phyloP scores from a whole-genome alignment of 2,113 vertebrate genomes.

The human (Homo sapiens) region DNA sequence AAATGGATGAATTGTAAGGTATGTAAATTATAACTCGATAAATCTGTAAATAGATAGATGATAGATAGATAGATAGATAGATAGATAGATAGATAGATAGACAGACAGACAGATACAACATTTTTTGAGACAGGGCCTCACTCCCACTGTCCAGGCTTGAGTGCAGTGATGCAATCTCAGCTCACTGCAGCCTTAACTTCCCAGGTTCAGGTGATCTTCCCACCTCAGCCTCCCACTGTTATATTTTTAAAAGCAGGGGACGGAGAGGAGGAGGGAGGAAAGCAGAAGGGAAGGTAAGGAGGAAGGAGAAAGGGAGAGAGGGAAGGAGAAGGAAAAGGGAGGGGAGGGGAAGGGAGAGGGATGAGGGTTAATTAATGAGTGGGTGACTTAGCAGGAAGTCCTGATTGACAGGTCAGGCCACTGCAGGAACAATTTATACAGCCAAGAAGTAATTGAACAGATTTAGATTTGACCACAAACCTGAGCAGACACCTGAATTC shows the following conservation, averaged over 20 bases:
- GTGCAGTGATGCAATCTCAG: too few relatives aligned
- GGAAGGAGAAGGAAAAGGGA: too few relatives aligned
- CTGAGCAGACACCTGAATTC: not conserved
- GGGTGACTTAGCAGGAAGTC: not conserved
- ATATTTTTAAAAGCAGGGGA: too few relatives aligned
- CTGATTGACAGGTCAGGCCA: not conserved
- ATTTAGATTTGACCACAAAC: not conserved
- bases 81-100: too few relatives aligned
- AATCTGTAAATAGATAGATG: not conserved
- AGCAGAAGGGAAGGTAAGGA: not conserved
- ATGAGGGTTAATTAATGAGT: not conserved
- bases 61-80: too few relatives aligned
- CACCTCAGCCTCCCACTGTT: too few relatives aligned
- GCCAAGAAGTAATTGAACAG: constrained; percentile 1
- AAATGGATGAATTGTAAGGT: not conserved
- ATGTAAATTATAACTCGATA: not conserved
- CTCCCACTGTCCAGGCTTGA: too few relatives aligned
- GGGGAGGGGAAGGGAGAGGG: not conserved
- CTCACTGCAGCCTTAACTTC: too few relatives aligned
- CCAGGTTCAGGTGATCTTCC: too few relatives aligned
- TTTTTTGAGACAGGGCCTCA: too few relatives aligned
- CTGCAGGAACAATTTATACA: not conserved
- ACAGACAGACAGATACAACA: too few relatives aligned
- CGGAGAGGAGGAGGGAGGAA: not conserved
- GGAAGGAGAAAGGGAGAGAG: too few relatives aligned